Conservation (phyloP, 2,113 vertebrate genomes). For the Micronisus gabar region DNA sequence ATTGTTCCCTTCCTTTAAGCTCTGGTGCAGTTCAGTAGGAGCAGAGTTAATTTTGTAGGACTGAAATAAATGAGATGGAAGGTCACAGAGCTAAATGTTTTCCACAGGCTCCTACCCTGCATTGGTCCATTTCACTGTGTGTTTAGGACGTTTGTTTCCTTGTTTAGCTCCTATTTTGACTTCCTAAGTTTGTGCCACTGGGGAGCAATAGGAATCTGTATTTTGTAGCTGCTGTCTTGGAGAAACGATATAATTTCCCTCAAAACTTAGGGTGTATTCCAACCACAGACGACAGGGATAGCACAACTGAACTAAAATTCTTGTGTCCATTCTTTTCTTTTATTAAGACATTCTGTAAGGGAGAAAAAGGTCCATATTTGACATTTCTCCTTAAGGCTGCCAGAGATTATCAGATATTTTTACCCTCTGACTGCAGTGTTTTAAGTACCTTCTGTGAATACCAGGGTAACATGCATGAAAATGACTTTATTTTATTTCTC, state of each 20-base stretch:
- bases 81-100: constrained; percentile 35
- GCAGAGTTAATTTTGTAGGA: constrained; percentile 57
- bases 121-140: constrained; percentile 35
- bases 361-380: not conserved
- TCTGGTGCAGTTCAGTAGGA: not conserved
- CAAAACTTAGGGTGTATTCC: not conserved
- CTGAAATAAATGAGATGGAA: constrained; percentile 56
- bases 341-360: not conserved
- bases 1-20: not conserved
- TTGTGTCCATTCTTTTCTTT: not conserved
- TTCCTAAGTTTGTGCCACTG: not conserved
- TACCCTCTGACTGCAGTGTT: not conserved
- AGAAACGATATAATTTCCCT: not conserved
- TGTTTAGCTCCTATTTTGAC: not conserved
- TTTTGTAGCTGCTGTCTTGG: not conserved
- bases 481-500: not conserved
- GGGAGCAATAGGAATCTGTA: constrained; percentile 10
- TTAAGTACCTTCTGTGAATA: not conserved
- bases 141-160: not conserved
- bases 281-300: not conserved
- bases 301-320: not conserved
- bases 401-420: not conserved
- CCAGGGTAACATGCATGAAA: not conserved
- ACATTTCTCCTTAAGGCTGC: not conserved
- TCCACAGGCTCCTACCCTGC: constrained; percentile 16